A percentile compares a stretch with the other conserved stretches of the same genome.
These are phyloP conservation scores for Stylophora pistillata DNA, from an alignment of 64 coral and sea anemone genomes.

Conservation along the genomic window DNA sequence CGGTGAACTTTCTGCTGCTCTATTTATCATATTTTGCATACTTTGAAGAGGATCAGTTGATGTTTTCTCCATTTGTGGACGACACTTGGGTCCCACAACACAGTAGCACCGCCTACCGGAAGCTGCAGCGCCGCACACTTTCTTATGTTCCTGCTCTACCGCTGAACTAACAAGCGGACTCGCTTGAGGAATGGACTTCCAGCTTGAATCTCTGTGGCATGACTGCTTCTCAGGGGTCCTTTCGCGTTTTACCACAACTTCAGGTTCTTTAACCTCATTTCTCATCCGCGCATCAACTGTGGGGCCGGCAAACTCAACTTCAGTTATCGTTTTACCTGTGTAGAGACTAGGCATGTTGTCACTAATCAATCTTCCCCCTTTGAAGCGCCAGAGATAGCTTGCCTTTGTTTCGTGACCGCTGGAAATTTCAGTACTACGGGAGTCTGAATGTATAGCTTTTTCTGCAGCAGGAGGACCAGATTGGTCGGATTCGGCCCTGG, in stretches of 20 bases:
- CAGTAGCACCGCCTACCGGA: constrained; percentile 19
- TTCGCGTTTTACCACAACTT: not conserved
- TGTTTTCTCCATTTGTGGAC: not conserved
- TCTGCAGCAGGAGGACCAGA: not conserved
- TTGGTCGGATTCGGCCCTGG: not conserved
- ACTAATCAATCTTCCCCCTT: constrained; percentile 33
- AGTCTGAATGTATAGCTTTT: not conserved
- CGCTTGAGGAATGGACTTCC: not conserved
- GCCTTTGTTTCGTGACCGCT: constrained; percentile 7
- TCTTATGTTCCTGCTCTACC: not conserved
- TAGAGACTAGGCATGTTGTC: constrained; percentile 27
- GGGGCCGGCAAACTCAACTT: not conserved
- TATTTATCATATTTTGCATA: not conserved
- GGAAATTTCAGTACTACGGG: not conserved
- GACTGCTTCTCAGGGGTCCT: not conserved
- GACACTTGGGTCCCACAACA: not conserved
- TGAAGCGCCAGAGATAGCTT: constrained; percentile 37
- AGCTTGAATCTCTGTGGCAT: not conserved
- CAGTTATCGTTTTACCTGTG: not conserved
- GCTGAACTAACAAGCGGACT: not conserved
- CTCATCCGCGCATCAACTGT: not conserved
- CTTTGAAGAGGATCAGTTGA: not conserved
- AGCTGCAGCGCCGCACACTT: constrained; percentile 34
- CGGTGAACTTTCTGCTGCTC: not conserved
- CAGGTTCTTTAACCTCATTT: not conserved